Evolutionary conservation across 2,113 vertebrate genomes (phyloP).

Genomic region (Aramus guarauna): DNA sequence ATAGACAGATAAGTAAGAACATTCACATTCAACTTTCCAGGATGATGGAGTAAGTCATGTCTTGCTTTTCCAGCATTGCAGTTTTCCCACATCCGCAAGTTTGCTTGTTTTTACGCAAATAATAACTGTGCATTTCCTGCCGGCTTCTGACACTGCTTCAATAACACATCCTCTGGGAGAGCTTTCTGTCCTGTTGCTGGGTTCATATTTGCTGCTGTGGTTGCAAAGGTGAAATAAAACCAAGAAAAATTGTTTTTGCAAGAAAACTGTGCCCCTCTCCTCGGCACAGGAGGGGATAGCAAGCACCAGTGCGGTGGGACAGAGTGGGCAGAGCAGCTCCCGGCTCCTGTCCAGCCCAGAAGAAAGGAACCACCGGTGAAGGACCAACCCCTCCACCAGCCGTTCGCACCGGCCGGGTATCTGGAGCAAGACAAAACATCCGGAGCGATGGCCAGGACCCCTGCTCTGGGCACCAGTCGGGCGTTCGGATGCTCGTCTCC

Average conservation of each 20-base stretch:
- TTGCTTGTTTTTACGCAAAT: background rate
- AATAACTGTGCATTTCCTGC: background rate
- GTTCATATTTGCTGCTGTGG: background rate
- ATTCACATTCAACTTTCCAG: rapidly evolving
- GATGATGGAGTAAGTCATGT: background rate
- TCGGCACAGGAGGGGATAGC: rapidly evolving
- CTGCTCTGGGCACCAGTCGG: background rate
- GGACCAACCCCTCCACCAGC: too few relatives aligned
- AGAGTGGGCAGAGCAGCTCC: background rate
- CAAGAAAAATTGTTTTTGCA: background rate
- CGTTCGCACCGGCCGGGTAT: rapidly evolving
- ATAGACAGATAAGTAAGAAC: background rate
- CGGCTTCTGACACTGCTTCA: background rate
- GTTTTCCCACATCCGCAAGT: background rate
- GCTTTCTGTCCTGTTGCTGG: background rate
- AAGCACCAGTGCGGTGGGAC: rapidly evolving
- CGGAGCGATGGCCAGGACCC: background rate
- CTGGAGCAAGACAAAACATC: background rate
- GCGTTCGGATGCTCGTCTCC: background rate
- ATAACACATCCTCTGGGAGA: background rate
- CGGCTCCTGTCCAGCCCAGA: background rate
- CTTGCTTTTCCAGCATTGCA: background rate
- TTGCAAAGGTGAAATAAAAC: background rate
- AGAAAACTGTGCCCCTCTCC: background rate
- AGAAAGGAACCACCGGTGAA: rapidly evolving